These are phyloP conservation scores for Apocheima hispidaria DNA, from an alignment of 2,888 invertebrate genomes.

Conservation along the genomic window DNA sequence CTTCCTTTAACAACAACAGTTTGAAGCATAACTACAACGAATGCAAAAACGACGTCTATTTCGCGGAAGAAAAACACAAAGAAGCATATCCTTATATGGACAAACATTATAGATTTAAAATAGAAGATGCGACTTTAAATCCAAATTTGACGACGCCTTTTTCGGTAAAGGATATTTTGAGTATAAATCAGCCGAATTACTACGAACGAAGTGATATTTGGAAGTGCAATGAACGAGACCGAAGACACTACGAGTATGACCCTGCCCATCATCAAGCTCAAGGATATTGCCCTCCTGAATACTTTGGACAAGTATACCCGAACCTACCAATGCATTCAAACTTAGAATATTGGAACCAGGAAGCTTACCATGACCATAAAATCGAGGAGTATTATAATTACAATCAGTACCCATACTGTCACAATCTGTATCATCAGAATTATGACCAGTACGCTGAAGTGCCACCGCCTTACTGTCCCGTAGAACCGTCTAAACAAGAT, in stretches of 20 bases:
- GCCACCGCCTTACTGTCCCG: conserved; percentile 44
- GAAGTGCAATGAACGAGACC: conserved; percentile 67
- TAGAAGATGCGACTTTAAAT: conserved; percentile 62
- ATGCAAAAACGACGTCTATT: conserved; percentile 66
- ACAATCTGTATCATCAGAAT: conserved; percentile 71
- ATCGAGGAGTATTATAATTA: conserved; percentile 75
- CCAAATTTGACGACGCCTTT: conserved; percentile 68
- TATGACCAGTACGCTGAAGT: conserved; percentile 66
- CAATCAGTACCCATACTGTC: conserved; percentile 65
- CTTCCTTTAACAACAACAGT: conserved; percentile 70
- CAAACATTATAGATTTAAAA: conserved; percentile 60
- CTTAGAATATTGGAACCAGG: conserved; percentile 74
- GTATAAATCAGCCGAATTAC: conserved; percentile 67
- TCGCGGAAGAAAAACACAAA: conserved; percentile 58
- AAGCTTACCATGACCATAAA: conserved; percentile 70
- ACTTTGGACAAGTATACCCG: conserved; percentile 67
- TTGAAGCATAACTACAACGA: conserved; percentile 69
- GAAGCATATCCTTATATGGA: conserved; percentile 49
- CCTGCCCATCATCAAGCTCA: conserved; percentile 63
- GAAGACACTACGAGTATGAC: conserved; percentile 66
- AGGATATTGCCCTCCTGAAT: conserved; percentile 64
- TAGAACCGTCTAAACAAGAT: conserved; percentile 55
- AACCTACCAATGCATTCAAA: conserved; percentile 68
- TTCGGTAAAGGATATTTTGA: conserved; percentile 77
- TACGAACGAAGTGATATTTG: conserved; percentile 72